A percentile compares a stretch with the other conserved stretches of the same genome.
These are phyloP conservation scores for Coccyzus lansbergi DNA, from an alignment of 2,797 vertebrate genomes.

Conservation along the genomic window DNA sequence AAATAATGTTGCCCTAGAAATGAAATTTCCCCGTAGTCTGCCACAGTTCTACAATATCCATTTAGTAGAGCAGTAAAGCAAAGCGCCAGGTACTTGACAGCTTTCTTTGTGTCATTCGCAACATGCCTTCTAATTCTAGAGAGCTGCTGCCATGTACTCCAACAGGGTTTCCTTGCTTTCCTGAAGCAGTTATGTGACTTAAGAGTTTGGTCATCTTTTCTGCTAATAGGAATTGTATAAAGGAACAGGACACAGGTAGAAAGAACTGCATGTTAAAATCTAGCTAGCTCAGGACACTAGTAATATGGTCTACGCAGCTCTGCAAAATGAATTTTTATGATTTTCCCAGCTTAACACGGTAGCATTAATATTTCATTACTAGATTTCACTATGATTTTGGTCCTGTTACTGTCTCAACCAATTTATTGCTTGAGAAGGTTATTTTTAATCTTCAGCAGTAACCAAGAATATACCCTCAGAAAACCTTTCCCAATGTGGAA, in stretches of 20 bases:
- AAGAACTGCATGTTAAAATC: conserved; percentile 15
- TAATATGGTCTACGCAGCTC: neutral
- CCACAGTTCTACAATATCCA: conserved; percentile 45
- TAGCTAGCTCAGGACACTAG: neutral
- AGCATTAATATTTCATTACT: conserved; percentile 74
- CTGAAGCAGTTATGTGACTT: conserved; percentile 45
- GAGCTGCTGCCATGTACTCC: conserved; percentile 41
- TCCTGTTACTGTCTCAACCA: conserved; percentile 69
- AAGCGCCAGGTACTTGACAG: conserved; percentile 58
- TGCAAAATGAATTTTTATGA: conserved; percentile 67
- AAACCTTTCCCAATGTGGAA: conserved; percentile 60
- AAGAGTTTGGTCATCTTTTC: conserved; percentile 39
- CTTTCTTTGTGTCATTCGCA: conserved; percentile 49
- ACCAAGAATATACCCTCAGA: conserved; percentile 64
- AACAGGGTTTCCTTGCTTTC: conserved; percentile 50
- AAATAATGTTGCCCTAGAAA: conserved; percentile 70
- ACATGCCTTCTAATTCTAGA: conserved; percentile 48
- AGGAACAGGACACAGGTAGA: neutral
- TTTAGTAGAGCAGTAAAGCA: conserved; percentile 51
- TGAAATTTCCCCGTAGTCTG: conserved; percentile 38
- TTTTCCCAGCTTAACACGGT: conserved; percentile 54
- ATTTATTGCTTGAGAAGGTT: conserved; percentile 71
- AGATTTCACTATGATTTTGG: conserved; percentile 71
- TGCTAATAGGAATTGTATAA: conserved; percentile 1
- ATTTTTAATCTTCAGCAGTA: conserved; percentile 70